Conservation (phyloP, 2,113 vertebrate species). For the Myrmecophaga tridactyla region DNA sequence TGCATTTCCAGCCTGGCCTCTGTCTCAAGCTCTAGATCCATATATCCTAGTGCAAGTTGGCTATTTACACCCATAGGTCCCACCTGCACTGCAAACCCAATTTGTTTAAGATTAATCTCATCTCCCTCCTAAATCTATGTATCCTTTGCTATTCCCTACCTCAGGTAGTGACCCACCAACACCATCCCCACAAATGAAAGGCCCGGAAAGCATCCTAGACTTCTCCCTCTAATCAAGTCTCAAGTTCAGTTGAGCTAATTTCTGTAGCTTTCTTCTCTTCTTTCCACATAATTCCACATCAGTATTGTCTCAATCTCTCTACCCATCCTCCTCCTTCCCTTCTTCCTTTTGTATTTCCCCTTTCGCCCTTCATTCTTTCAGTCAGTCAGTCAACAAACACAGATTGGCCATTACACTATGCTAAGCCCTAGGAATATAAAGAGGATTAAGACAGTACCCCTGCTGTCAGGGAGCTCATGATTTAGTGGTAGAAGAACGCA, state of each 20-base stretch:
- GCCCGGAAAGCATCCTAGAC: not conserved
- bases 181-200: not conserved
- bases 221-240: not conserved
- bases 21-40: not conserved
- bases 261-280: not conserved
- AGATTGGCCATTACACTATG: not conserved
- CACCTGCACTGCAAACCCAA: not conserved
- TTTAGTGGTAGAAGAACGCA: not conserved
- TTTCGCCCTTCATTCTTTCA: not conserved
- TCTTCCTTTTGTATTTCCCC: not conserved
- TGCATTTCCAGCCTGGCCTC: not conserved
- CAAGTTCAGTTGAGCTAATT: not conserved
- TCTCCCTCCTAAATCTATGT: not conserved
- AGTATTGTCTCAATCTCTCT: not conserved
- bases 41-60: not conserved
- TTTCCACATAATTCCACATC: not conserved
- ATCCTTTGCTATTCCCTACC: not conserved
- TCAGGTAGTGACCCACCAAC: not conserved
- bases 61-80: not conserved
- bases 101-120: not conserved
- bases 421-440: not conserved
- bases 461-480: not conserved
- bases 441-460: not conserved
- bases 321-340: not conserved
- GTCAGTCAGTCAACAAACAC: not conserved